phyloP scores from a whole-genome alignment of 1,140 invertebrate species.

The Cyrtorhinus lividipennis region DNA sequence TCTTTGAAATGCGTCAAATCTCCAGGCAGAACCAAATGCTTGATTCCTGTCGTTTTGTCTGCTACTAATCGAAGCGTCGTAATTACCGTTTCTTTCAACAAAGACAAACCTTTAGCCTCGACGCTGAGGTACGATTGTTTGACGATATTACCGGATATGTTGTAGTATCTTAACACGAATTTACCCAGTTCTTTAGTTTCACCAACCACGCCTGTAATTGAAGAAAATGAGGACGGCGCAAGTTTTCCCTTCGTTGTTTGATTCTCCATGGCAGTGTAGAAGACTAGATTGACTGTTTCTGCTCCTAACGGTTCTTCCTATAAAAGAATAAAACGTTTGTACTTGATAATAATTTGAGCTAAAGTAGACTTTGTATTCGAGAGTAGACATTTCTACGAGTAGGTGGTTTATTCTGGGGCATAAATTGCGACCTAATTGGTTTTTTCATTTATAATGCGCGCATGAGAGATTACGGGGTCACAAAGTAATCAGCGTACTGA shows the following conservation, averaged over 20 bases:
- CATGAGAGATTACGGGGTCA: too few relatives aligned
- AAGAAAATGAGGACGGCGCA: constrained; percentile 33
- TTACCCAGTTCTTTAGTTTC: constrained; percentile 62
- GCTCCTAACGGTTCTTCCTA: constrained; percentile 28
- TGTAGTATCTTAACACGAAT: constrained; percentile 44
- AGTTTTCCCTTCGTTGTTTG: constrained; percentile 45
- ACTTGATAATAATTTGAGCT: too few relatives aligned
- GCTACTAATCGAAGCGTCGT: constrained; percentile 43
- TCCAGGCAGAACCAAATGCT: constrained; percentile 43
- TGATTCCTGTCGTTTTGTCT: constrained; percentile 37
- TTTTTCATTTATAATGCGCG: too few relatives aligned
- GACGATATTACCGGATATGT: constrained; percentile 19
- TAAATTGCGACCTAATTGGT: too few relatives aligned
- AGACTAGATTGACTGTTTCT: constrained; percentile 51
- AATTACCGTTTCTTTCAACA: constrained; percentile 64
- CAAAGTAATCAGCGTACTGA: too few relatives aligned
- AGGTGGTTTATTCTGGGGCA: too few relatives aligned
- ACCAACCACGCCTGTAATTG: constrained; percentile 54
- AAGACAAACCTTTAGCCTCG: constrained; percentile 48
- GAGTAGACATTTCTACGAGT: too few relatives aligned
- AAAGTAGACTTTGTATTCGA: background rate
- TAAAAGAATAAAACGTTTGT: constrained; percentile 19
- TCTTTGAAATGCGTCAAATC: constrained; percentile 24
- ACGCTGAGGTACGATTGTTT: constrained; percentile 54
- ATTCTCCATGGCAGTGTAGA: constrained; percentile 62